phyloP scores from a whole-genome alignment of 2,888 invertebrate species.

The Andrena bicolor region DNA sequence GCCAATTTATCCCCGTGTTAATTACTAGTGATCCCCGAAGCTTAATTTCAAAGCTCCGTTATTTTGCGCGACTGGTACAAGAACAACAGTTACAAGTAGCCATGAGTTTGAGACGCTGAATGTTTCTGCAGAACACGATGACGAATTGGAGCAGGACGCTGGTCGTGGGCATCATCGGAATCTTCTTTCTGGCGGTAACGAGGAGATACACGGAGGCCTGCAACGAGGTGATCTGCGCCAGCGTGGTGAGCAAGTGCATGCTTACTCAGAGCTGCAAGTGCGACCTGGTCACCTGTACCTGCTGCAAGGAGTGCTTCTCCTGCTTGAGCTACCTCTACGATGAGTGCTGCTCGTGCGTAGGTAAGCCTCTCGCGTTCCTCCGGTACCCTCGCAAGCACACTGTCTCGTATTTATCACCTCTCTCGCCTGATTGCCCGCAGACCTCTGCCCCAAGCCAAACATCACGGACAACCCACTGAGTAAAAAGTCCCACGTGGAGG shows the following conservation, averaged over 20 bases:
- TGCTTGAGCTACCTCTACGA: constrained; percentile 95
- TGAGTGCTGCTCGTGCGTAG: constrained; percentile 98
- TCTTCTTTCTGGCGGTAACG: constrained; percentile 67
- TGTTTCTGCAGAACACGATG: constrained; percentile 74
- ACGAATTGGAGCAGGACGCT: constrained; percentile 71
- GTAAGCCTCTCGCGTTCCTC: constrained; percentile 88
- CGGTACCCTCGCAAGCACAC: neutral
- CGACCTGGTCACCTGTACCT: constrained; percentile 96
- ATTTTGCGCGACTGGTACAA: no score
- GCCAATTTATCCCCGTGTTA: constrained; percentile 13
- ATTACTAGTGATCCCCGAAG: neutral
- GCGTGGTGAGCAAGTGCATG: constrained; percentile 98
- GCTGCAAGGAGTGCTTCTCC: constrained; percentile 96
- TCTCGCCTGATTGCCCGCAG: constrained; percentile 85
- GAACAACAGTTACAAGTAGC: no score
- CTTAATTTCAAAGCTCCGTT: neutral
- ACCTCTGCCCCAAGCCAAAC: constrained; percentile 95
- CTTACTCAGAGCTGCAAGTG: constrained; percentile 98
- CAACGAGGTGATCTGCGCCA: constrained; percentile 97
- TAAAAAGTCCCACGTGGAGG: constrained; percentile 94
- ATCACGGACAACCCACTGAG: constrained; percentile 91
- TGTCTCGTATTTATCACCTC: neutral
- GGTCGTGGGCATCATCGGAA: constrained; percentile 65
- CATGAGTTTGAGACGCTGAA: neutral
- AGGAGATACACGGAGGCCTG: constrained; percentile 86